A percentile compares a stretch with the other conserved stretches of the same genome.
Evolutionary conservation across 2,113 vertebrate species (phyloP).

Genomic region (Thinocorus orbignyianus): DNA sequence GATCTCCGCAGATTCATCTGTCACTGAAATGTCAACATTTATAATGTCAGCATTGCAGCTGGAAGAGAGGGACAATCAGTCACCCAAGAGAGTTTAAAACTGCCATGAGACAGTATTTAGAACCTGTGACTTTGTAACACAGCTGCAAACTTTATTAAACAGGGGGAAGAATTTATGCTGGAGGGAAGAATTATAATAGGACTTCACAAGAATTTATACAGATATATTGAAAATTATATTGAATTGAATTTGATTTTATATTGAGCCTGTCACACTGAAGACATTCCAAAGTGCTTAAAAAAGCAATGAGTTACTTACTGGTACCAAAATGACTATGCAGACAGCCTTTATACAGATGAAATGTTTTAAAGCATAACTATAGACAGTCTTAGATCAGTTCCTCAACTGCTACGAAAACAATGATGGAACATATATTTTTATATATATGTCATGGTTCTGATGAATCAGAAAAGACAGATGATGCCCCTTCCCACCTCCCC

Average conservation of each 20-base stretch:
- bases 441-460: too few relatives aligned
- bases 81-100: constrained; percentile 21
- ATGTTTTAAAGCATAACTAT: not conserved
- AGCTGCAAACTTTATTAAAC: constrained; percentile 35
- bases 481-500: too few relatives aligned
- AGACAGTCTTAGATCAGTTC: not conserved
- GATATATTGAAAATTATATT: constrained; percentile 49
- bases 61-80: not conserved
- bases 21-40: constrained; percentile 2
- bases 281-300: not conserved
- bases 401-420: not conserved
- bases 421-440: not conserved
- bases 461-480: too few relatives aligned
- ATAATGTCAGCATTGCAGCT: constrained; percentile 2
- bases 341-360: not conserved
- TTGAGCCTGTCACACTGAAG: constrained; percentile 13
- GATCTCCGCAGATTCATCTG: not conserved
- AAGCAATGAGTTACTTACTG: not conserved
- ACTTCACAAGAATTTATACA: constrained; percentile 39
- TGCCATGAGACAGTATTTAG: constrained; percentile 16
- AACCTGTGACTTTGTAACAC: constrained; percentile 15
- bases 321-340: not conserved
- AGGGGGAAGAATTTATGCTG: constrained; percentile 44
- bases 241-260: constrained; percentile 44
- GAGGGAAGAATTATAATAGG: constrained; percentile 38